Percentiles rank a stretch among this genome's conserved stretches.
Evolutionary conservation across 2,797 vertebrate genomes (phyloP).

Genomic region (Neosilurus mollespiculum): DNA sequence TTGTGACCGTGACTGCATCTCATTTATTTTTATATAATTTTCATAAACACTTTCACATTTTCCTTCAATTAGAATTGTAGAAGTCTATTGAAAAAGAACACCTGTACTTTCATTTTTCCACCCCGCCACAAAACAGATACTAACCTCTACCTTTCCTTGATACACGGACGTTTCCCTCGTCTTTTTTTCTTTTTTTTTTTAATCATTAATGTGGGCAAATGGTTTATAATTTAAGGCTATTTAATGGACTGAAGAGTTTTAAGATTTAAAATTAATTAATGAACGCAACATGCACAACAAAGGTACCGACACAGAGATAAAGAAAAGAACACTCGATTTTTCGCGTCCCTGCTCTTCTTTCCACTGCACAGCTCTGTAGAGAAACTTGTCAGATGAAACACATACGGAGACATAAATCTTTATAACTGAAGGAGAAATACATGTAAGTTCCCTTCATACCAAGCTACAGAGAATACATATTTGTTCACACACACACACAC

Average conservation of each 20-base stretch:
- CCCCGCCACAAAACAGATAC: too few relatives aligned
- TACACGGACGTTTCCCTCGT: too few relatives aligned
- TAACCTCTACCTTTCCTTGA: too few relatives aligned
- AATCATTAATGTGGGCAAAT: neutral
- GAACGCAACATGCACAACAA: neutral
- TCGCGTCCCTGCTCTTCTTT: neutral
- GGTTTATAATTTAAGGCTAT: neutral
- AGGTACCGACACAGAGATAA: too few relatives aligned
- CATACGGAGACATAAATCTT: neutral
- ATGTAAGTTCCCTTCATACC: neutral
- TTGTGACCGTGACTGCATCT: too few relatives aligned
- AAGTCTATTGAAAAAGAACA: too few relatives aligned
- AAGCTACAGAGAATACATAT: neutral
- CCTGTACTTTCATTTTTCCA: too few relatives aligned
- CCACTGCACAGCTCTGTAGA: neutral
- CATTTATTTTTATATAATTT: too few relatives aligned
- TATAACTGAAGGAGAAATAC: neutral
- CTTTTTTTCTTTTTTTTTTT: neutral
- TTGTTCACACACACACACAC: neutral
- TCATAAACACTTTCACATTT: too few relatives aligned
- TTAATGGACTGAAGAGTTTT: neutral
- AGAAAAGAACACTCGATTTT: neutral
- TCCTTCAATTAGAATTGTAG: too few relatives aligned
- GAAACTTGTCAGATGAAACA: neutral
- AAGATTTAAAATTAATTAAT: neutral